Base-by-base conservation (phyloP, 2,113 vertebrate species). In the Neofelis nebulosa region DNA sequence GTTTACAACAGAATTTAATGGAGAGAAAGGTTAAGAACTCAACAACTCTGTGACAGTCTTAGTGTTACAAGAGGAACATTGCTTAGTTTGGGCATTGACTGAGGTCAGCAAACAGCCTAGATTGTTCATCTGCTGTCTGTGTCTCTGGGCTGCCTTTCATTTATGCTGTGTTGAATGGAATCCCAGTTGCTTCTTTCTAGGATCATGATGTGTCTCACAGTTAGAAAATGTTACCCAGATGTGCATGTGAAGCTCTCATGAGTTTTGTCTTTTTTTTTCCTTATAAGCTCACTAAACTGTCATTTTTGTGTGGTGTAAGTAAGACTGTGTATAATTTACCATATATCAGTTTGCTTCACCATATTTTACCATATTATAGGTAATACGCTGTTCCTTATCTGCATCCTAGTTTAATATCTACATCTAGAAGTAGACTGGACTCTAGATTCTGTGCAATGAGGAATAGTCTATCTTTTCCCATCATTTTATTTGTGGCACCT, bases 1-100 rank as follows among this genome's bases (percentile, higher is more conserved):
- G 66, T 97, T 98, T 96, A 92, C 66, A 41, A 18, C 50, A 76
- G 48, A 23, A 71, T 96, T 81, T 48, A 93, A 86, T 85, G 48
- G 69, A 90, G 21, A 81, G 0, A 15, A 93, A 89, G 36, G 41
- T 95, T 31, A 38, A 66, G 96, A 69, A 5, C 0, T 0, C 23
- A 91, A 68, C 74, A 91, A 61, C 55, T 89, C 48, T 95, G 38
- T 7, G 2, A 21, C 1, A 55, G 27, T 8, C 92, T 66, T 0
- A 0, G 21, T 36, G 38, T 93, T 63, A 36, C 1, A 71, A 14
- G 63, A 3, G 25, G 48, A 69, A 68, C 65, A 73, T 52, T 25
- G 13, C 41, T 97, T 63, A 66, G n/a, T 36, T 79, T 33, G 91
- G 79, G 27, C 21, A 29, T 5, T 93, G 57, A 14, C 6, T 88